Evolutionary conservation across 2,797 vertebrate genomes (phyloP).

Genomic region (Myiothlypis chrysogaster): DNA sequence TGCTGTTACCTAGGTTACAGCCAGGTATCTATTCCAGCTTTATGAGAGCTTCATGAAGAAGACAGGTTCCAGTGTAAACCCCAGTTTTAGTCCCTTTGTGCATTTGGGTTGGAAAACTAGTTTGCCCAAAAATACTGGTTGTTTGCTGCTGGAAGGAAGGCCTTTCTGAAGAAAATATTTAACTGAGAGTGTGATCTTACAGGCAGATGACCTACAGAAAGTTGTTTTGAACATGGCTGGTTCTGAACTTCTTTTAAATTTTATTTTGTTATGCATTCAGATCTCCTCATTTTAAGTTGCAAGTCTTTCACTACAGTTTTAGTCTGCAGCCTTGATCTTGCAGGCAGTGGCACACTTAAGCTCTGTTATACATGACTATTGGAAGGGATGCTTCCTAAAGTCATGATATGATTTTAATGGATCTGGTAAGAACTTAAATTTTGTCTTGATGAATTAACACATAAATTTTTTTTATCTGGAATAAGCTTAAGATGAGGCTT

Average conservation of each 20-base stretch:
- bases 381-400: not conserved
- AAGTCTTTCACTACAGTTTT: not conserved
- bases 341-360: not conserved
- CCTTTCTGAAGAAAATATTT: not conserved
- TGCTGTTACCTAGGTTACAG: conserved; percentile 74
- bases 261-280: not conserved
- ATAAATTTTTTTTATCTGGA: not conserved
- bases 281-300: not conserved
- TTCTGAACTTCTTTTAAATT: not conserved
- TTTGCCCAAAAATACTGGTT: not conserved
- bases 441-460: not conserved
- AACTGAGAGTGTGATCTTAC: not conserved
- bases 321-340: not conserved
- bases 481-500: not conserved
- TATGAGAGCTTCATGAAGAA: conserved; percentile 37
- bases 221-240: not conserved
- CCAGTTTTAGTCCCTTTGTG: not conserved
- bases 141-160: not conserved
- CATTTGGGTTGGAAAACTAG: not conserved
- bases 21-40: conserved; percentile 62
- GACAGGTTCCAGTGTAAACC: not conserved
- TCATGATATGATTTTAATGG: not conserved
- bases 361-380: not conserved
- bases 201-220: not conserved
- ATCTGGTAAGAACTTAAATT: not conserved